These are phyloP conservation scores for Sesia bembeciformis DNA, from an alignment of 2,888 invertebrate genomes.

Conservation along the genomic window DNA sequence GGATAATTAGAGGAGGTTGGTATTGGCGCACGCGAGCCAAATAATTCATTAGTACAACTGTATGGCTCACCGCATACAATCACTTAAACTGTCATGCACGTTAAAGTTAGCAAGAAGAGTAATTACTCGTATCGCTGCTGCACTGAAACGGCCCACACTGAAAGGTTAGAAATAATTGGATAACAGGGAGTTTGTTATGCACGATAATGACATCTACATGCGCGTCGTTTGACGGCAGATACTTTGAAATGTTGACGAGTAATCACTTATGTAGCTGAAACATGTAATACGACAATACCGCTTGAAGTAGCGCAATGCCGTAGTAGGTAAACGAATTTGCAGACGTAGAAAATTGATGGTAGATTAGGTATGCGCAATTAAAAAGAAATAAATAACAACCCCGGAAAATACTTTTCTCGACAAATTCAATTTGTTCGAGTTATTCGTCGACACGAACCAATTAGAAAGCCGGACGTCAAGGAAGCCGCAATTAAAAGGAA, in stretches of 20 bases:
- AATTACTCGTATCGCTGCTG: constrained; percentile 28
- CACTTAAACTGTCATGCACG: constrained; percentile 68
- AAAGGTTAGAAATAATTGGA: constrained; percentile 74
- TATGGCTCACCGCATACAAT: constrained; percentile 51
- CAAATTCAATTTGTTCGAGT: constrained; percentile 53
- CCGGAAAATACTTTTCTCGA: constrained; percentile 24
- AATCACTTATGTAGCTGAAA: background rate
- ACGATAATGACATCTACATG: constrained; percentile 50
- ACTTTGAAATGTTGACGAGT: background rate
- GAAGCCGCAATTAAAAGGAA: constrained; percentile 70
- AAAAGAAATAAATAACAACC: constrained; percentile 7
- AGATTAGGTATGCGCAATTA: constrained; percentile 5
- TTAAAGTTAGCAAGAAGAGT: constrained; percentile 54
- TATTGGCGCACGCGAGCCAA: constrained; percentile 60
- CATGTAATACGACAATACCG: background rate
- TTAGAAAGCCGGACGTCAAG: constrained; percentile 63
- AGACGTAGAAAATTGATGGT: background rate
- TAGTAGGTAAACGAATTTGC: background rate
- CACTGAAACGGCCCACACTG: constrained; percentile 47
- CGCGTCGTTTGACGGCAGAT: constrained; percentile 24
- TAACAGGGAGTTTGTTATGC: constrained; percentile 58
- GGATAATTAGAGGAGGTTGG: constrained; percentile 43
- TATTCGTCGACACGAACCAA: constrained; percentile 63
- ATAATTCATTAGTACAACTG: constrained; percentile 62
- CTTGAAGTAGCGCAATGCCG: background rate